Conservation (phyloP, 2,113 vertebrate species). For the Muntiacus muntjak region DNA sequence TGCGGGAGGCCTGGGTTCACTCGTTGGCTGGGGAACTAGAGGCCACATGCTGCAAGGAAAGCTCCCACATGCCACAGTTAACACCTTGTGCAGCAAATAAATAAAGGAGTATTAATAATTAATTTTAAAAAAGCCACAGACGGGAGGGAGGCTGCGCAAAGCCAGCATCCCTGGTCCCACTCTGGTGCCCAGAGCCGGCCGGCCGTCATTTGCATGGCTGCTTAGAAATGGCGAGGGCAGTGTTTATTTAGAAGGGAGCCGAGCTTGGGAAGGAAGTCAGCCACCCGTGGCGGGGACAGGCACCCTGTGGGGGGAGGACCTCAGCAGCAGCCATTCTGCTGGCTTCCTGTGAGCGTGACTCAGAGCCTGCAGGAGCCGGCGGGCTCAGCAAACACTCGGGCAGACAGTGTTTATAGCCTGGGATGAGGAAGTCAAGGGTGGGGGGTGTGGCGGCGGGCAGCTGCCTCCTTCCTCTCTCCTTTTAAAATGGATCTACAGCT, state of each 20-base stretch:
- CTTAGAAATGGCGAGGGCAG: rapidly evolving
- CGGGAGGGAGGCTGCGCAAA: rapidly evolving
- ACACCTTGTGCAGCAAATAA: not conserved
- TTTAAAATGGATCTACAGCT: rapidly evolving
- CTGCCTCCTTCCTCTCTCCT: rapidly evolving
- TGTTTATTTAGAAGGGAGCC: not conserved
- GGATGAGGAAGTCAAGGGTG: not conserved
- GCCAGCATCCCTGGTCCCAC: rapidly evolving
- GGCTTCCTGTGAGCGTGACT: not conserved
- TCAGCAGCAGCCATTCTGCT: rapidly evolving
- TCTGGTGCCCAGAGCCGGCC: rapidly evolving
- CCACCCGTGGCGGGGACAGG: not conserved
- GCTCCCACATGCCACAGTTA: not conserved
- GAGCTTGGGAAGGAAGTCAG: not conserved
- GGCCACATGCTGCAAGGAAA: not conserved
- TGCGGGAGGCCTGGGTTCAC: not conserved
- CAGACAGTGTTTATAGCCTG: rapidly evolving
- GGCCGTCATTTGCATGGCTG: not conserved
- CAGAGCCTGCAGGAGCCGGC: not conserved
- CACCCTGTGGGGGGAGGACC: not conserved
- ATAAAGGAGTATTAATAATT: not conserved
- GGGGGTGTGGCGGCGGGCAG: rapidly evolving
- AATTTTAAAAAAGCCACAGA: too few species aligned
- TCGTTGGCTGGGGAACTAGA: not conserved
- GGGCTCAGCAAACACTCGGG: rapidly evolving